These are phyloP conservation scores for Bursaphelenchus okinawaensis DNA, from an alignment of 2,888 invertebrate species.

Conservation along the genomic window DNA sequence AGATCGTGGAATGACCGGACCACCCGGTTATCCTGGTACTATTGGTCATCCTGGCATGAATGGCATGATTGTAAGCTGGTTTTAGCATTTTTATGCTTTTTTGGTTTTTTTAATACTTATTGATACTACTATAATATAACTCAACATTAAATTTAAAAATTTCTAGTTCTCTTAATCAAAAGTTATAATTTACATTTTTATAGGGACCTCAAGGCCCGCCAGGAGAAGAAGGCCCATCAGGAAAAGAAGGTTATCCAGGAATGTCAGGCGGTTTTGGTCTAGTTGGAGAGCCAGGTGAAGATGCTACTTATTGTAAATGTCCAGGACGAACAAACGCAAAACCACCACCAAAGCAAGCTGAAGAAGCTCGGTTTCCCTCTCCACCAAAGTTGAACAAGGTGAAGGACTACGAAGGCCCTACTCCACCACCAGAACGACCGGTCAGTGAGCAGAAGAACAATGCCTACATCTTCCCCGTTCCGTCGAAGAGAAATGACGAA, in stretches of 20 bases:
- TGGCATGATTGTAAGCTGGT: not conserved
- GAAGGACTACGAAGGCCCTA: no score
- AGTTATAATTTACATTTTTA: not conserved
- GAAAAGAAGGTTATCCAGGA: not conserved
- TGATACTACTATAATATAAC: no score
- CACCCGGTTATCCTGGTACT: not conserved
- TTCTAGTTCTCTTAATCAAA: not conserved
- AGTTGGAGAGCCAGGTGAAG: not conserved
- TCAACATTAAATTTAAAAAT: no score
- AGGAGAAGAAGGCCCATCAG: not conserved
- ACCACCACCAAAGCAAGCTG: not conserved
- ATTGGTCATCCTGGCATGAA: not conserved
- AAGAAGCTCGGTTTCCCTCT: no score
- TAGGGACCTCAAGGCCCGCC: not conserved
- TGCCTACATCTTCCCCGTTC: no score
- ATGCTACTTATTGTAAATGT: not conserved
- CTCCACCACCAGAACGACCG: no score
- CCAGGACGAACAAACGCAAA: not conserved
- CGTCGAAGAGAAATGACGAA: no score
- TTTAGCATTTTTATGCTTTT: not conserved
- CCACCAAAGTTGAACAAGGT: no score
- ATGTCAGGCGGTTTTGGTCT: not conserved
- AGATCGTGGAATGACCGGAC: not conserved
- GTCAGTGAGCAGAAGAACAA: no score
- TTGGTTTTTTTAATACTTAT: no score